Evolutionary conservation across 2,113 vertebrate species (phyloP).

Genomic region (Corapipo altera): DNA sequence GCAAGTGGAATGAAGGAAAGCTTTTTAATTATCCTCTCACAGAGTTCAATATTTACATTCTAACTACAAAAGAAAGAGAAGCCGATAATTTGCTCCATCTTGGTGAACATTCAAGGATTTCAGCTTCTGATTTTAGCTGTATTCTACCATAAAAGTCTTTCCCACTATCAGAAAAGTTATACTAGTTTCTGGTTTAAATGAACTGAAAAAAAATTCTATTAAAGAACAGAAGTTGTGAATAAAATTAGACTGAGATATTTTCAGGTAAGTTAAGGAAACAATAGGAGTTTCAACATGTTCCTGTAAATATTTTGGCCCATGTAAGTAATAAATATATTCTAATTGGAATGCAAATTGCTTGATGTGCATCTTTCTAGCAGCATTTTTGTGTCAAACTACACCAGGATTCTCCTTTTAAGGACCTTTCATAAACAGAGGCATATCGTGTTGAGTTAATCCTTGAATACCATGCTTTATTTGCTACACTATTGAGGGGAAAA

Average conservation of each 20-base stretch:
- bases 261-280: neutral
- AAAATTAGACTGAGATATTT: constrained; percentile 1
- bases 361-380: constrained; percentile 45
- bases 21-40: neutral
- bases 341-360: constrained; percentile 27
- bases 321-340: constrained; percentile 40
- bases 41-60: neutral
- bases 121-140: neutral
- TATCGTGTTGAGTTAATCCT: constrained; percentile 9
- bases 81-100: neutral
- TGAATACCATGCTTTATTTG: neutral
- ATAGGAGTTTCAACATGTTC: neutral
- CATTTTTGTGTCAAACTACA: constrained; percentile 33
- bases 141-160: neutral
- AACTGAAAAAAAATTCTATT: neutral
- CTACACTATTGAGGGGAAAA: neutral
- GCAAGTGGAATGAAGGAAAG: neutral
- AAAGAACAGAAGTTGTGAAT: neutral
- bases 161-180: neutral
- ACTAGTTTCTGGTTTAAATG: neutral
- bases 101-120: neutral
- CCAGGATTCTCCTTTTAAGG: constrained; percentile 40
- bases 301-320: constrained; percentile 46
- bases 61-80: neutral
- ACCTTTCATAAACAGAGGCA: neutral